A percentile compares a stretch with the other conserved stretches of the same genome.
phyloP scores from a whole-genome alignment of 2,797 vertebrate species.

The Molossus molossus region DNA sequence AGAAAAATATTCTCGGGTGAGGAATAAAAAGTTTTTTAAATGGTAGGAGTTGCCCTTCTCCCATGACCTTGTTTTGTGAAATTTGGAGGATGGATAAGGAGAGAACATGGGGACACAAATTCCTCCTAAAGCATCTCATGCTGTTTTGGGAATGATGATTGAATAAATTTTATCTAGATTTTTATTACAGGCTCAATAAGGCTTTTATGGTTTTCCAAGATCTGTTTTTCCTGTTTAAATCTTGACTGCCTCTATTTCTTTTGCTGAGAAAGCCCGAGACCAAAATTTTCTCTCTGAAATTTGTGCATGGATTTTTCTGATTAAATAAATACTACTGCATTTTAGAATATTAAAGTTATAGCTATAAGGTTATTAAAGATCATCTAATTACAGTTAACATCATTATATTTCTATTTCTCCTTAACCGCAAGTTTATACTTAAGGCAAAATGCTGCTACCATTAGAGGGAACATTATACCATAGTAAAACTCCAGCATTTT shows the following conservation, averaged over 20 bases:
- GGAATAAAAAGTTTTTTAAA: background rate
- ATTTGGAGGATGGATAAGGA: background rate
- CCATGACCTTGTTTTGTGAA: background rate
- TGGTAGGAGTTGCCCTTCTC: background rate
- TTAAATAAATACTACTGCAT: background rate
- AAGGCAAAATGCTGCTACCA: background rate
- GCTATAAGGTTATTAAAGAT: background rate
- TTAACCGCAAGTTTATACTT: too few relatives aligned
- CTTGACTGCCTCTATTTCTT: background rate
- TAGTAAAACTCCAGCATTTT: background rate
- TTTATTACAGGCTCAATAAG: background rate
- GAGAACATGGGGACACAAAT: background rate
- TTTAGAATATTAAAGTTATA: background rate
- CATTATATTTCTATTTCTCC: background rate
- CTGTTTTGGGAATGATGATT: slow-evolving; percentile 5
- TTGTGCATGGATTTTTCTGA: background rate
- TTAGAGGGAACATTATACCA: background rate
- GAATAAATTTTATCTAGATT: slow-evolving; percentile 7
- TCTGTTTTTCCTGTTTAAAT: background rate
- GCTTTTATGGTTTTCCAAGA: background rate
- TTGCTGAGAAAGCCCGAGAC: slow-evolving; percentile 13
- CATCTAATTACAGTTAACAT: background rate
- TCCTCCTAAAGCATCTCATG: background rate
- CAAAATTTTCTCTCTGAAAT: slow-evolving; percentile 51
- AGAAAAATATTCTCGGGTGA: too few relatives aligned